These are phyloP conservation scores for Drosophila trapezifrons DNA, from an alignment of 1,140 invertebrate genomes.

Conservation along the genomic window DNA sequence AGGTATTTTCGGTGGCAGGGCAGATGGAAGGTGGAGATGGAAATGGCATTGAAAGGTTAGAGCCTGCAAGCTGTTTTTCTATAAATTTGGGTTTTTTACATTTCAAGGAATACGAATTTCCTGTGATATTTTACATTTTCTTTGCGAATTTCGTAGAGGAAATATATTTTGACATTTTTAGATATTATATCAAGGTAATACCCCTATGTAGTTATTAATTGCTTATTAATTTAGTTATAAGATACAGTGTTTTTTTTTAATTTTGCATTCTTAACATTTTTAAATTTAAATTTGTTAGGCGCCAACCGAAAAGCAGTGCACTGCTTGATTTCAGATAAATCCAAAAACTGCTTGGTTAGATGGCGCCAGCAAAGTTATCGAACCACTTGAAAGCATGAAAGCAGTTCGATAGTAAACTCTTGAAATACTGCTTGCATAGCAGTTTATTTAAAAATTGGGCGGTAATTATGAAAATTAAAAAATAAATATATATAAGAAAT, in stretches of 20 bases:
- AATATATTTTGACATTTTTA: background rate
- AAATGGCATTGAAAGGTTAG: conserved; percentile 24
- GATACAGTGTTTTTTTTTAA: too few species aligned
- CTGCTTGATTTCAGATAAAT: background rate
- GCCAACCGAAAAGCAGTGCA: too few species aligned
- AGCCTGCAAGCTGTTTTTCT: background rate
- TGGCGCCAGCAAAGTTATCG: background rate
- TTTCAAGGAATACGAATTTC: background rate
- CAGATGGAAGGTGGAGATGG: conserved; percentile 3
- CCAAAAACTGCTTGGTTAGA: background rate
- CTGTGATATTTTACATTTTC: background rate
- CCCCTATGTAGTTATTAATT: background rate
- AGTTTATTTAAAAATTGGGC: background rate
- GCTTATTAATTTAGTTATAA: background rate
- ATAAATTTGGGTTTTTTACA: background rate
- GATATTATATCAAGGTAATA: background rate
- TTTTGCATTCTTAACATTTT: too few species aligned
- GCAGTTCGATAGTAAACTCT: background rate
- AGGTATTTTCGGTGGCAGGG: conserved; percentile 10
- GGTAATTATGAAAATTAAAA: background rate
- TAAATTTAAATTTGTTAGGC: too few species aligned
- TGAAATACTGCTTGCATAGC: too few species aligned
- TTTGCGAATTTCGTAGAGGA: background rate
- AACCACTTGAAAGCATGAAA: background rate
- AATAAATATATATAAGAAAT: too few species aligned